Percentiles rank a stretch among this genome's conserved stretches.
Evolutionary conservation across 2,113 vertebrate species (phyloP).

Genomic region (Penelope pileata): DNA sequence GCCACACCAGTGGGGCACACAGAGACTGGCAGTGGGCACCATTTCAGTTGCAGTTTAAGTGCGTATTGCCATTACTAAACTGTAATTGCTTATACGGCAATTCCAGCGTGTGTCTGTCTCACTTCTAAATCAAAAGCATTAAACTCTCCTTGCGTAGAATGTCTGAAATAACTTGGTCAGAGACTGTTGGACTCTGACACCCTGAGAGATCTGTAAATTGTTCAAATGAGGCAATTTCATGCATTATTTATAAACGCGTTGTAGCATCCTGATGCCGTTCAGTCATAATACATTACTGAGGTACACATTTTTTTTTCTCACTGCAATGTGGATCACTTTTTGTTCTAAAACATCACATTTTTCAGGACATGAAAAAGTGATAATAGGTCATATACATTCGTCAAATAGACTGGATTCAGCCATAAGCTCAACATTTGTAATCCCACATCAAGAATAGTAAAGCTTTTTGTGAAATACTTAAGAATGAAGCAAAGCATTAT

Average conservation of each 20-base stretch:
- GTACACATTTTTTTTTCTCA: background rate
- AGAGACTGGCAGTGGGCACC: background rate
- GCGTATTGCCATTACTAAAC: background rate
- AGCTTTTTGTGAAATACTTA: background rate
- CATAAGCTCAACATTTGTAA: background rate
- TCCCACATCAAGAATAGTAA: background rate
- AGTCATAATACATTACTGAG: background rate
- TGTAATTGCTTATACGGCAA: background rate
- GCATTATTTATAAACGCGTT: background rate
- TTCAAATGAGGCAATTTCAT: slow-evolving; percentile 5
- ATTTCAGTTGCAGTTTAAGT: background rate
- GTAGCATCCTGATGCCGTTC: background rate
- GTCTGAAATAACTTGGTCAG: background rate
- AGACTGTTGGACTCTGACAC: background rate
- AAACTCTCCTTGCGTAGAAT: background rate
- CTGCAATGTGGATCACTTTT: background rate
- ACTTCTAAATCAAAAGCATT: background rate
- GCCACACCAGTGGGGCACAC: background rate
- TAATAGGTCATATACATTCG: background rate
- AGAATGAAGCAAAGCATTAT: background rate
- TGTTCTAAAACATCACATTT: background rate
- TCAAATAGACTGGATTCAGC: background rate
- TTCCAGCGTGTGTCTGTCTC: background rate
- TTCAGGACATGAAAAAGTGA: background rate
- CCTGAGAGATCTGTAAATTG: background rate